These are phyloP conservation scores for Eulemur rubriventer DNA, from an alignment of 2,797 vertebrate species.

Conservation along the genomic window DNA sequence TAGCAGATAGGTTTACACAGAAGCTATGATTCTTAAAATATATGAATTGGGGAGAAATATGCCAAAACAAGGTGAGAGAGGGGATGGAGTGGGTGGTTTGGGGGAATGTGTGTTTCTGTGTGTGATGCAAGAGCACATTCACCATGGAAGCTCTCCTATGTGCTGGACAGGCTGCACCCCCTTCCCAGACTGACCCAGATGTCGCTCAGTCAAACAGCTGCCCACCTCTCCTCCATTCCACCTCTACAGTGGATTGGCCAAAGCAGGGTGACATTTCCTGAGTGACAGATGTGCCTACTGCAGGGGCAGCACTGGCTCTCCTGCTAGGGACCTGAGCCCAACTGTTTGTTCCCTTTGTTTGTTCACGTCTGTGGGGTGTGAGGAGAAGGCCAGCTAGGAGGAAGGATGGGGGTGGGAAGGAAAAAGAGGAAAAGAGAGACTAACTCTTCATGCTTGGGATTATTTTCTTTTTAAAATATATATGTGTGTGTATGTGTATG, in stretches of 20 bases:
- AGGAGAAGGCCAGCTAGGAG: too few relatives aligned
- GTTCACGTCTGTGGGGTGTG: conserved; percentile 31
- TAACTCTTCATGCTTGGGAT: not conserved
- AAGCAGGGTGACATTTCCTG: conserved; percentile 71
- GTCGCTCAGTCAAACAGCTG: conserved; percentile 48
- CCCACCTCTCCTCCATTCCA: conserved; percentile 62
- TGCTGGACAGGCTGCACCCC: not conserved
- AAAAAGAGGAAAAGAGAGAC: not conserved
- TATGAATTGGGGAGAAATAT: not conserved
- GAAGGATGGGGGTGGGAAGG: rapidly evolving
- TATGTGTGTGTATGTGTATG: not conserved
- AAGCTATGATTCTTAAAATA: conserved; percentile 5
- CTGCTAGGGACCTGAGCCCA: conserved; percentile 57
- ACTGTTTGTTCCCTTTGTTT: not conserved
- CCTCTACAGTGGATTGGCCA: conserved; percentile 64
- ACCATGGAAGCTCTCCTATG: not conserved
- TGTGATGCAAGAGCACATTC: not conserved
- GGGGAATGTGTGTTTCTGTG: not conserved
- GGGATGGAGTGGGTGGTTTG: not conserved
- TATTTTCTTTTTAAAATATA: not conserved
- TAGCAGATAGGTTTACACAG: not conserved
- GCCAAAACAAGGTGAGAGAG: not conserved
- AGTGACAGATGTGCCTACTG: conserved; percentile 74
- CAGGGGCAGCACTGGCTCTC: not conserved
- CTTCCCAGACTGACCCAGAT: conserved; percentile 49